Percentiles rank a stretch among this genome's conserved stretches.
Evolutionary conservation across 1,140 invertebrate genomes (phyloP).

Genomic region (Tetramorium alpestre): DNA sequence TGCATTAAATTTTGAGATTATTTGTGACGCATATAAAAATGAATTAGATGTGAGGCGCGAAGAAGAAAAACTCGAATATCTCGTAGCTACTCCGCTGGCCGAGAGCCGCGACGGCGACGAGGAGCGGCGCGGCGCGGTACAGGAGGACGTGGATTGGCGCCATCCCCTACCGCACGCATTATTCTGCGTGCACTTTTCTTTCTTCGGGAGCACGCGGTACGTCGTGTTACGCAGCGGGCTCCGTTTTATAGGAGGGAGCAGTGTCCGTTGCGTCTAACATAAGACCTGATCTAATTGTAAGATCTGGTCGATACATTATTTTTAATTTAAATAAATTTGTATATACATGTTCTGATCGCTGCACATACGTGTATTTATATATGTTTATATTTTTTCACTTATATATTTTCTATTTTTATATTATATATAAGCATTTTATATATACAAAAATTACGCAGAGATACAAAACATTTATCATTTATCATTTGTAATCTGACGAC

Average conservation of each 20-base stretch:
- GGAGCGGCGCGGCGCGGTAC: constrained; percentile 22
- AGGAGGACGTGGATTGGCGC: constrained; percentile 68
- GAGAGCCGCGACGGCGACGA: constrained; percentile 1
- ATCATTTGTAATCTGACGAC: background rate
- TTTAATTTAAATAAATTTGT: background rate
- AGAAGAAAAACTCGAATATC: constrained; percentile 14
- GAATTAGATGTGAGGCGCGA: background rate
- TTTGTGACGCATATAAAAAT: background rate
- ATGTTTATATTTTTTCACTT: background rate
- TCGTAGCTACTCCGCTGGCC: constrained; percentile 6
- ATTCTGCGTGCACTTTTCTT: constrained; percentile 72
- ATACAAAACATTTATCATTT: background rate
- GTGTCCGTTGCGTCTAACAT: background rate
- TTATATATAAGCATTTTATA: background rate
- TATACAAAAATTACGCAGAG: background rate
- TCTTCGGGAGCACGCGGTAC: constrained; percentile 28
- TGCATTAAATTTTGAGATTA: background rate
- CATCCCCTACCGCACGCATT: constrained; percentile 74
- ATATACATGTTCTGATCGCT: background rate
- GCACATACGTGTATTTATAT: background rate
- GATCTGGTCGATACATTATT: background rate
- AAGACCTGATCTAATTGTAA: background rate
- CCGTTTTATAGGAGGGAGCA: constrained; percentile 55
- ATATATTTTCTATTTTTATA: background rate
- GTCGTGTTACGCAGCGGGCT: constrained; percentile 44